phyloP scores from a whole-genome alignment of 1,140 invertebrate species.

The Lepidurus apus region DNA sequence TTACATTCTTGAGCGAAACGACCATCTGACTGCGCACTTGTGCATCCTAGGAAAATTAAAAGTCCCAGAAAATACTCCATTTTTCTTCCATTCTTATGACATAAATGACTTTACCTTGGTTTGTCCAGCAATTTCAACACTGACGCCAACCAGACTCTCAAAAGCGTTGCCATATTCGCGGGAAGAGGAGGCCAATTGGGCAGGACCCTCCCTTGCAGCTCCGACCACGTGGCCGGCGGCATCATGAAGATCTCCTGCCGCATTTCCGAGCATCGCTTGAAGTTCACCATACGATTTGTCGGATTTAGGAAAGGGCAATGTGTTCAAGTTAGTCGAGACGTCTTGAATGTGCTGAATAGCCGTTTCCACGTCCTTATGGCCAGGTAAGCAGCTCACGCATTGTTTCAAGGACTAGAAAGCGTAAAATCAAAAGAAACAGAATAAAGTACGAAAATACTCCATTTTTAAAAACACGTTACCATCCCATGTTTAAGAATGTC shows the following conservation, averaged over 20 bases:
- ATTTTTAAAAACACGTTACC: background rate
- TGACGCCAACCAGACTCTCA: slow-evolving; percentile 64
- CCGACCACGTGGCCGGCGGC: slow-evolving; percentile 73
- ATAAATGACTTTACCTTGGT: slow-evolving; percentile 50
- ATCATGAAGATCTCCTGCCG: slow-evolving; percentile 74
- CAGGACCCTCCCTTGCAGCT: slow-evolving; percentile 56
- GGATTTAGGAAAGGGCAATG: slow-evolving; percentile 63
- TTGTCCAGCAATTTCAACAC: slow-evolving; percentile 76
- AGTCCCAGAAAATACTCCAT: slow-evolving; percentile 31
- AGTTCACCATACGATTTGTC: slow-evolving; percentile 72
- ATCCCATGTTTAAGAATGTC: background rate
- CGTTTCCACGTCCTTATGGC: slow-evolving; percentile 81
- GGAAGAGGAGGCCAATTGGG: slow-evolving; percentile 64
- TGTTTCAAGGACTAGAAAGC: slow-evolving; percentile 51
- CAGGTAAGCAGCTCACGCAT: slow-evolving; percentile 74
- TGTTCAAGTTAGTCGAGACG: slow-evolving; percentile 57
- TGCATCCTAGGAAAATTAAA: slow-evolving; percentile 49
- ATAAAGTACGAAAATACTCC: slow-evolving; percentile 35
- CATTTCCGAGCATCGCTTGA: slow-evolving; percentile 74
- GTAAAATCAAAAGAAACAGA: too few relatives aligned
- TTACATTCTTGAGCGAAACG: slow-evolving; percentile 76
- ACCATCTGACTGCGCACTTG: slow-evolving; percentile 72
- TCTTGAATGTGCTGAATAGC: slow-evolving; percentile 75
- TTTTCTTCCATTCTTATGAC: background rate
- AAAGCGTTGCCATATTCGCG: slow-evolving; percentile 73